Percentiles rank a stretch among this genome's conserved stretches.
Evolutionary conservation across 2,888 invertebrate genomes (phyloP).

Genomic region (Pteria penguin): DNA sequence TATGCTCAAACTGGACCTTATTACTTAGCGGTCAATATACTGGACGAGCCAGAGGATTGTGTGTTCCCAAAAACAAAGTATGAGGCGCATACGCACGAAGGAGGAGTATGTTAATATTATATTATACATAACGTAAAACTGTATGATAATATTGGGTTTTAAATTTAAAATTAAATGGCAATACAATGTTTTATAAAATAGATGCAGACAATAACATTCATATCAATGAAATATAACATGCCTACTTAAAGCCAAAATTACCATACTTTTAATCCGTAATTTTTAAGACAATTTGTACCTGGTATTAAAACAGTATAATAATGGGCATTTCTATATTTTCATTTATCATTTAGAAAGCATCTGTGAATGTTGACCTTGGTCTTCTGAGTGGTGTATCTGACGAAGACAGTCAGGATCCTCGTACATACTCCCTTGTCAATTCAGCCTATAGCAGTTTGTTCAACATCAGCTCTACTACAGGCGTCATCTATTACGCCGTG

Average conservation of each 20-base stretch:
- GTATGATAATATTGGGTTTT: too few relatives aligned
- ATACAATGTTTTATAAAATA: too few relatives aligned
- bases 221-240: too few relatives aligned
- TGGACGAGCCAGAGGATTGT: slow-evolving; percentile 33
- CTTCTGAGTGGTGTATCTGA: slow-evolving; percentile 19
- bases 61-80: slow-evolving; percentile 28
- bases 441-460: slow-evolving; percentile 21
- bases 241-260: too few relatives aligned
- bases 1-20: slow-evolving; percentile 32
- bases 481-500: slow-evolving; percentile 31
- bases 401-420: slow-evolving; percentile 31
- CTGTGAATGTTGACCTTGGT: slow-evolving; percentile 21
- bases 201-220: too few relatives aligned
- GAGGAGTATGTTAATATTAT: slow-evolving; percentile 21
- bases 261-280: too few relatives aligned
- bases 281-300: too few relatives aligned
- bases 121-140: too few relatives aligned
- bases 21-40: slow-evolving; percentile 19
- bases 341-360: slow-evolving; percentile 17
- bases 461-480: slow-evolving; percentile 20
- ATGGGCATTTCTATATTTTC: not conserved
- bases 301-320: not conserved
- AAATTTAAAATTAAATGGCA: too few relatives aligned
- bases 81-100: slow-evolving; percentile 21
- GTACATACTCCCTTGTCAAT: slow-evolving; percentile 13